Conservation (phyloP, 2,888 invertebrate genomes). For the Sphinx pinastri region DNA sequence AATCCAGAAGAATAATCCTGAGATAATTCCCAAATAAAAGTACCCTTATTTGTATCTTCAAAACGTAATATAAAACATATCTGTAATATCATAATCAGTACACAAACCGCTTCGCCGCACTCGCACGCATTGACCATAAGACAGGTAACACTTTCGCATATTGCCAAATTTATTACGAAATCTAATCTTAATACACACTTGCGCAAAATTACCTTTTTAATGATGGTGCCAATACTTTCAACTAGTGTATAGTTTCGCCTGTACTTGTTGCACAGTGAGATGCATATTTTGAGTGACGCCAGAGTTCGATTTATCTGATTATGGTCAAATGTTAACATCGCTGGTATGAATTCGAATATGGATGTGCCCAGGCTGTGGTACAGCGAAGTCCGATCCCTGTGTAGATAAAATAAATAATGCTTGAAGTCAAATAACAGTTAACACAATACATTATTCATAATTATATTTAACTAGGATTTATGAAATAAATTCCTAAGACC, state of each 20-base stretch:
- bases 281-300: conserved; percentile 89
- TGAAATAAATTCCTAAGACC: too few species aligned
- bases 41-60: too few species aligned
- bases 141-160: too few species aligned
- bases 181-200: background rate
- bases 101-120: too few species aligned
- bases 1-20: too few species aligned
- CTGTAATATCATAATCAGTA: too few species aligned
- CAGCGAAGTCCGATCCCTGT: conserved; percentile 91
- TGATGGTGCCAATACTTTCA: conserved; percentile 90
- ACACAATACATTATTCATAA: too few species aligned
- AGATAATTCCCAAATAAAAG: too few species aligned
- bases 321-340: conserved; percentile 96
- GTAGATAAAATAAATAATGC: conserved; percentile 8
- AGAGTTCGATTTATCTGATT: conserved; percentile 89
- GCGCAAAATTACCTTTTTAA: conserved; percentile 22
- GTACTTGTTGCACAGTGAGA: conserved; percentile 90
- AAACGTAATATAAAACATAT: too few species aligned
- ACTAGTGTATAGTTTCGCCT: conserved; percentile 88
- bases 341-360: conserved; percentile 95
- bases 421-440: background rate
- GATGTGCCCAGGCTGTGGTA: conserved; percentile 96
- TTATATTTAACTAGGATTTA: too few species aligned
- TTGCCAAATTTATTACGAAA: background rate
- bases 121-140: too few species aligned